Base-by-base conservation (phyloP, 2,888 invertebrate species). In the Meta bourneti region DNA sequence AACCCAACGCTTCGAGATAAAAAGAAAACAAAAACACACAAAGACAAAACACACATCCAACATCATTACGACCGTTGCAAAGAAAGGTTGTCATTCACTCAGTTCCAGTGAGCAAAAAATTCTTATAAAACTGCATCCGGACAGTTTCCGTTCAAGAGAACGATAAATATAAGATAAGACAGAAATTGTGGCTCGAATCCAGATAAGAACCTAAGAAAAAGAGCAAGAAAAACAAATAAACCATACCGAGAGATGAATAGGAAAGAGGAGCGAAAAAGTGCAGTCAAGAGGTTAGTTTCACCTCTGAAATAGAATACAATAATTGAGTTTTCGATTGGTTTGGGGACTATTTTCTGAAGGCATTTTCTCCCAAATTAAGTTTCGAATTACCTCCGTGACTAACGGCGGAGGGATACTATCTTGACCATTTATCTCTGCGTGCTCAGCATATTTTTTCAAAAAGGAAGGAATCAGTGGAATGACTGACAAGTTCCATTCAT, bases 261-360 rank as follows among this genome's bases (percentile, higher is more conserved):
- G 34, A 72, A 19, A 6, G 72, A 0, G 13, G 72, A 9, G 9
- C 9, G 19, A 9, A 72, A 72, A 19, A 19, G 72, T 19, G 72
- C 34, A 34, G 34, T 19, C 11, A 7, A 11, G 72, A 72, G 34
- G 9, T 20, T n/a, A 72, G 72, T 51, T 34, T 34, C 16, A 20
- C 11, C 19, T 34, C 84, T 48, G 48, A 84, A 84, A 84, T 72
- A 74, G 54, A 84, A 72, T 52, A 72, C 61, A 52, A 34, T 75
- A 84, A 84, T 84, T 82, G 71, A 51, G 82, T 82, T 71, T 82
- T 72, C 71, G 71, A 52, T 82, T 52, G 82, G 75, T 75, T 20
- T 72, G 20, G 9, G 34, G 72, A 20, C 34, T 72, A 61, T 61
- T 11, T 61, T 61, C 34, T 34, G 34, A 34, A 61, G 13, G 79